Evolutionary conservation across 2,113 vertebrate genomes (phyloP).

Genomic region (Ploceus nigricollis): DNA sequence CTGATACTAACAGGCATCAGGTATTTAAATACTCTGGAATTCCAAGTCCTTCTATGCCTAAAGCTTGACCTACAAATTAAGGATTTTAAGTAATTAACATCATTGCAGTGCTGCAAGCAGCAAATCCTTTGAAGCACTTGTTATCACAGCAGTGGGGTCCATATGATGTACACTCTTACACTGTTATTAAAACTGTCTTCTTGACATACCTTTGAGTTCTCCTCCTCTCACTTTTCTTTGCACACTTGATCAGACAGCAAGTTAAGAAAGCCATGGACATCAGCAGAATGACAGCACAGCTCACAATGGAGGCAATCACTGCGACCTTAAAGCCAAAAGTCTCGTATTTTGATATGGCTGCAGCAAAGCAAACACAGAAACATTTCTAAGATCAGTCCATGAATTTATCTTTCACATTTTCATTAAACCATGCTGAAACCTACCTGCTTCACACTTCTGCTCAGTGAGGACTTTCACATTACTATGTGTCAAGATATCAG

Average conservation of each 20-base stretch:
- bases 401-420: background rate
- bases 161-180: background rate
- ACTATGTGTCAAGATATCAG: background rate
- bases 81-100: background rate
- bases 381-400: background rate
- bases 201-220: conserved; percentile 73
- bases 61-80: background rate
- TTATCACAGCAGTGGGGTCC: background rate
- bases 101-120: background rate
- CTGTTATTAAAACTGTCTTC: background rate
- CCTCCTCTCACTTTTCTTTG: conserved; percentile 77
- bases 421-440: background rate
- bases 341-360: conserved; percentile 77
- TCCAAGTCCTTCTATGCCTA: background rate
- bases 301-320: conserved; percentile 85
- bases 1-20: background rate
- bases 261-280: conserved; percentile 91
- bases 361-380: conserved; percentile 37
- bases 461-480: background rate
- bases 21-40: background rate
- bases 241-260: conserved; percentile 85
- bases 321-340: conserved; percentile 88
- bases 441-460: background rate
- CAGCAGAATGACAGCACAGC: conserved; percentile 86
- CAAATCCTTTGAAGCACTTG: background rate